phyloP scores from a whole-genome alignment of 2,888 invertebrate species.

The Scelioninae gen. 1 region DNA sequence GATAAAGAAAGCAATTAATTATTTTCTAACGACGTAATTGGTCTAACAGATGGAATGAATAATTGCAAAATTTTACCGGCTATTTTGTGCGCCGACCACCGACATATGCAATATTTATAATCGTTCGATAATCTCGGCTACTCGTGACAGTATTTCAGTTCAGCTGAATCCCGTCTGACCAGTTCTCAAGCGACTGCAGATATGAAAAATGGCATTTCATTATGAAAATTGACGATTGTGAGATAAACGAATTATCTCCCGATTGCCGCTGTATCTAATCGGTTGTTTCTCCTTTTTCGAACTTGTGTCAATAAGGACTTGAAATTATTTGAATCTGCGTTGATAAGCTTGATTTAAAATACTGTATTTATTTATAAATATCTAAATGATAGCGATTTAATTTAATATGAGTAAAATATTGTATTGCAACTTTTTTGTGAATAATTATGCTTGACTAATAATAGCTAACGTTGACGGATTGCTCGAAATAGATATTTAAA shows the following conservation, averaged over 20 bases:
- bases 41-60: conserved; percentile 18
- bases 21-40: conserved; percentile 3
- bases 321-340: too few relatives aligned
- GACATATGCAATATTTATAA: conserved; percentile 19
- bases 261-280: too few relatives aligned
- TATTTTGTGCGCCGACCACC: conserved; percentile 6
- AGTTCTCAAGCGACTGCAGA: conserved; percentile 29
- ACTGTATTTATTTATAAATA: too few relatives aligned
- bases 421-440: too few relatives aligned
- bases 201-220: conserved; percentile 30
- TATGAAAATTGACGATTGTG: conserved; percentile 21
- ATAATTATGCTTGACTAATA: too few relatives aligned
- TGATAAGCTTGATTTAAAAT: too few relatives aligned
- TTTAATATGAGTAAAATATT: too few relatives aligned
- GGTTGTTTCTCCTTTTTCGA: too few relatives aligned
- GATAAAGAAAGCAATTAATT: conserved; percentile 6
- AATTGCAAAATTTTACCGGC: conserved; percentile 14
- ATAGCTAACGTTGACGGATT: too few relatives aligned
- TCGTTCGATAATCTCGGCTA: conserved; percentile 8
- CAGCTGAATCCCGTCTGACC: conserved; percentile 33
- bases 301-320: too few relatives aligned
- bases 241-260: conserved; percentile 1
- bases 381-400: too few relatives aligned
- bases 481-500: too few relatives aligned
- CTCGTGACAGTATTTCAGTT: conserved; percentile 24